These are phyloP conservation scores for Aphidius ervi DNA, from an alignment of 1,140 invertebrate genomes.

Conservation along the genomic window DNA sequence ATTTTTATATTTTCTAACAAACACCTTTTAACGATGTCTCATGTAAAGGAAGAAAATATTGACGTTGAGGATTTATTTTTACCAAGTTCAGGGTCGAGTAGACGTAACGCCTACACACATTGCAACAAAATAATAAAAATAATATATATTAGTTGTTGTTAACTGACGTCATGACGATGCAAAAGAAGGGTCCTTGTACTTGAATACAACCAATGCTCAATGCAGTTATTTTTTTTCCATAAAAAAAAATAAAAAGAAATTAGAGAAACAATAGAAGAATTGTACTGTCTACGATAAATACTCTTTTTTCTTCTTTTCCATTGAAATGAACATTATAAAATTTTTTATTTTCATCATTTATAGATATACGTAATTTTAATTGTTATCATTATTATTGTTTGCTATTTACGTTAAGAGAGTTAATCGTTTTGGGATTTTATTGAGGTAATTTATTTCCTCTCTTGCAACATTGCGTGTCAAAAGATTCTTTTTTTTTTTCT, in stretches of 20 bases:
- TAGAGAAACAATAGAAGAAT: slow-evolving; percentile 5
- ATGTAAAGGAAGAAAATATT: slow-evolving; percentile 9
- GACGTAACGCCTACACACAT: slow-evolving; percentile 18
- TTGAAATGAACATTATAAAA: too few species aligned
- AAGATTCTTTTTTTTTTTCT: too few species aligned
- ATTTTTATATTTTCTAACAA: slow-evolving; percentile 15
- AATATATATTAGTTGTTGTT: background rate
- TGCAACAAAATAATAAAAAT: too few species aligned
- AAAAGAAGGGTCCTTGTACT: slow-evolving; percentile 7
- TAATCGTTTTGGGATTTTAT: too few species aligned
- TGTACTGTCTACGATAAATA: background rate
- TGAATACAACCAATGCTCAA: background rate
- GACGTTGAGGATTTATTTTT: slow-evolving; percentile 19
- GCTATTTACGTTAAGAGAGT: too few species aligned
- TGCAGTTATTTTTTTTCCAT: background rate
- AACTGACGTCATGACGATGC: slow-evolving; percentile 10
- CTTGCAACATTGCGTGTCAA: too few species aligned
- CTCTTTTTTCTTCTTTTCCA: too few species aligned
- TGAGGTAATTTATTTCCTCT: too few species aligned
- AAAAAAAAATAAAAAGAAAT: background rate
- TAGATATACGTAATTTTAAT: too few species aligned
- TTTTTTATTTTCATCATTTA: too few species aligned
- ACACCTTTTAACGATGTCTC: slow-evolving; percentile 20
- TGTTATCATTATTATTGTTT: too few species aligned
- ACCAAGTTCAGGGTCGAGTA: slow-evolving; percentile 23